Evolutionary conservation across 2,797 vertebrate genomes (phyloP), one percentile per base, ranked within the genome.

Genomic region (Glossophaga mutica): DNA sequence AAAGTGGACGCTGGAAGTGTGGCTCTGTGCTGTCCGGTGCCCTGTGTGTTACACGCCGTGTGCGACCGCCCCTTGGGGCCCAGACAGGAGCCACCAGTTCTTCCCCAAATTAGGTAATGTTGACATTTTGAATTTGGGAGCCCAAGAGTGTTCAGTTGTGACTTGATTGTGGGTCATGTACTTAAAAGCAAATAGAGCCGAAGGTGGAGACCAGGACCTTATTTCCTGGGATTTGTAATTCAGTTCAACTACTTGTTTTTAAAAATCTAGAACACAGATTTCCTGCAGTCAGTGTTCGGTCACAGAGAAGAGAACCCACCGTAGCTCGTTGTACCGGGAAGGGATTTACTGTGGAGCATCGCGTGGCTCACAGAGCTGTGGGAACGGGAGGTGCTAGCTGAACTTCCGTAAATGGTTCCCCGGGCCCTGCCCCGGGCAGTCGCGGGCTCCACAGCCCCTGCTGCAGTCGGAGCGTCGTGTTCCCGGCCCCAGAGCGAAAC

Each of bases 11-110:
- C 8, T 34, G 11, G 15, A n/a, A n/a, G 42, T 34, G 42, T 29
- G 10, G 39, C 46, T 9, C 10, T 14, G 0, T 42, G 5, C 77
- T 55, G 0, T 52, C 42, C 10, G 10, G 3, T 37, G 7, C 39
- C 2, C 1, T 4, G 18, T n/a, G 16, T 1, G 12, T 12, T 22
- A 29, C 24, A 4, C 29, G 4, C 26, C 2, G 2, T 6, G 4
- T 34, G 22, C 48, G 42, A 0, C 42, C 59, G 42, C 21, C 26
- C n/a, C 42, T 39, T 0, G 14, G 6, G 39, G 39, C 46, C 52
- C 37, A n/a, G 6, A 32, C 68, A 52, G 22, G 9, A 10, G 16
- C 32, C 46, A 15, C 44, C 46, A 6, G 18, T 70, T 71, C 44
- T 73, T 39, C 52, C 48, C 42, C 76, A 71, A n/a, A 22, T 70